phyloP scores from a whole-genome alignment of 1,140 invertebrate genomes.

The Ceratosolen fusciceps region DNA sequence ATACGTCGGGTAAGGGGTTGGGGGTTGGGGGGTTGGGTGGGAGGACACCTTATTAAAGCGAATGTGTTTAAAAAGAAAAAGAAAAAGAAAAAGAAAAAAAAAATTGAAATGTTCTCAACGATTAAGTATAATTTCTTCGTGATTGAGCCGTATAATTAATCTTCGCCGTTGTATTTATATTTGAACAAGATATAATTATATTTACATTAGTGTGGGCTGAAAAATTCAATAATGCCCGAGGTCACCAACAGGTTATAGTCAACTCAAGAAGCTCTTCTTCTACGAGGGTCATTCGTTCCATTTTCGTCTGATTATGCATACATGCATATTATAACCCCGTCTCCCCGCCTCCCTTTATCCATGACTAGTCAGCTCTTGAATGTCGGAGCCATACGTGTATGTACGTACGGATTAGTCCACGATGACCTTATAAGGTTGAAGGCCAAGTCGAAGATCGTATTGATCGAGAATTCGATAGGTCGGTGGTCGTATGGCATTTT shows the following conservation, averaged over 20 bases:
- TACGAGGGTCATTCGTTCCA: background rate
- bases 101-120: background rate
- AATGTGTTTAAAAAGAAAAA: no score
- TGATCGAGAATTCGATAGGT: background rate
- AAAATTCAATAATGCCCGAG: background rate
- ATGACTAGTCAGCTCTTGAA: no score
- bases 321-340: background rate
- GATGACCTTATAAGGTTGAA: background rate
- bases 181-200: background rate
- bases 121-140: background rate
- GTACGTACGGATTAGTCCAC: background rate
- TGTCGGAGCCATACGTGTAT: no score
- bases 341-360: background rate
- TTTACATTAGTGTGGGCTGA: background rate
- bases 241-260: background rate
- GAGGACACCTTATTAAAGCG: no score
- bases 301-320: background rate
- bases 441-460: constrained; percentile 24
- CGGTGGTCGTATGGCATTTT: no score
- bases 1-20: no score
- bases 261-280: background rate
- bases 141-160: background rate
- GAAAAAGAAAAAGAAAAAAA: no score
- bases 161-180: background rate
- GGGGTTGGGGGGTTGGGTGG: no score